Evolutionary conservation across 2,888 invertebrate species (phyloP).

Genomic region (Colletes collaris): DNA sequence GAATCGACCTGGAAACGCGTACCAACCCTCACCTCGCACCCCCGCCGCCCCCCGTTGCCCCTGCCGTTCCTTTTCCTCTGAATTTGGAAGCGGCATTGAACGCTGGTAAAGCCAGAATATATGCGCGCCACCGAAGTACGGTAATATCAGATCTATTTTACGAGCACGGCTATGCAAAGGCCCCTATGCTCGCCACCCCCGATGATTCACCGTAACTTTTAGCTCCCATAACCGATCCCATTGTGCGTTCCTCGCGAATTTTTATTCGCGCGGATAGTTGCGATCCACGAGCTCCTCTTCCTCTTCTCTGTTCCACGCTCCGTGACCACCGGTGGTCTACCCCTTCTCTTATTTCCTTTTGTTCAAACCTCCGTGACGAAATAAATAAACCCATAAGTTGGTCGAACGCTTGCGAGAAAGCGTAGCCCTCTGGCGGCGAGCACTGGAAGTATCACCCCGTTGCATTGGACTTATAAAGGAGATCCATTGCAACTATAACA

Average conservation of each 20-base stretch:
- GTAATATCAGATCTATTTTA: constrained; percentile 69
- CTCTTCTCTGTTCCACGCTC: not conserved
- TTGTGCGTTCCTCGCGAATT: constrained; percentile 50
- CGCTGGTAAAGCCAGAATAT: constrained; percentile 43
- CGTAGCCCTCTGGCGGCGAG: too few species aligned
- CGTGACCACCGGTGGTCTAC: not conserved
- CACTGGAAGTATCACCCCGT: too few species aligned
- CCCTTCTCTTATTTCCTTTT: constrained; percentile 6
- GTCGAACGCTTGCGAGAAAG: too few species aligned
- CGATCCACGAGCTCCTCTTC: not conserved
- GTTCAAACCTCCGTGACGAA: not conserved
- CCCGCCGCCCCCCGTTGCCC: constrained; percentile 2
- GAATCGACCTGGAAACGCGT: constrained; percentile 57
- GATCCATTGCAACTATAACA: too few species aligned
- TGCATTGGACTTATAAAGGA: too few species aligned
- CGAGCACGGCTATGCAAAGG: constrained; percentile 53
- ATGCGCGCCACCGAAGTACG: constrained; percentile 39
- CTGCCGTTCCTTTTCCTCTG: constrained; percentile 34
- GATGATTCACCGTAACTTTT: constrained; percentile 64
- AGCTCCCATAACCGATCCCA: constrained; percentile 43
- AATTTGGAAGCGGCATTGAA: constrained; percentile 43
- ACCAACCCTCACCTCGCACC: constrained; percentile 1
- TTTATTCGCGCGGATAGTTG: constrained; percentile 57
- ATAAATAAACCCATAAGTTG: not conserved
- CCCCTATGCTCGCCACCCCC: constrained; percentile 33